phyloP scores from a whole-genome alignment of 1,140 invertebrate species.

The Diabrotica undecimpunctata region DNA sequence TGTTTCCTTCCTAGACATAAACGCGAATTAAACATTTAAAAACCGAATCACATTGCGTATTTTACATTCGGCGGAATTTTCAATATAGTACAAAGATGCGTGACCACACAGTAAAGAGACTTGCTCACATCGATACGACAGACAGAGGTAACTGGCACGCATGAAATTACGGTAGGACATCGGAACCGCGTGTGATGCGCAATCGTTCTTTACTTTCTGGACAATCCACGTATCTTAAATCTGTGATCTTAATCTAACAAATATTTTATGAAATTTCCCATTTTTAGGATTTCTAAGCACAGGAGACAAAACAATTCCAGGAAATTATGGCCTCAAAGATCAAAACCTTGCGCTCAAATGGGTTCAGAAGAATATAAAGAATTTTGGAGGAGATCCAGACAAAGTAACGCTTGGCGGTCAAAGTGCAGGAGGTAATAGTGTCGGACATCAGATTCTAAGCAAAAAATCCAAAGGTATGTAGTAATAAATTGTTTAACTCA shows the following conservation, averaged over 20 bases:
- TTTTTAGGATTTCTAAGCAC: conserved; percentile 20
- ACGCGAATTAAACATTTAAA: too few species aligned
- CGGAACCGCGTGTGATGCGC: too few species aligned
- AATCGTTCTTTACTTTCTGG: too few species aligned
- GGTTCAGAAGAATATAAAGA: conserved; percentile 48
- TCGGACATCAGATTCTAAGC: conserved; percentile 46
- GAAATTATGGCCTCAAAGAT: conserved; percentile 35
- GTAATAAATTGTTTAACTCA: background rate
- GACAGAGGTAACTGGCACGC: too few species aligned
- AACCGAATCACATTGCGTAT: too few species aligned
- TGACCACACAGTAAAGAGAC: too few species aligned
- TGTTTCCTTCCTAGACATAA: too few species aligned
- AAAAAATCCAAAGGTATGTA: conserved; percentile 4
- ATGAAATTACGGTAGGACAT: too few species aligned
- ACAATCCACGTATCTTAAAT: too few species aligned
- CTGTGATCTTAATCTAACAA: conserved; percentile 4
- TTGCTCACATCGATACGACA: too few species aligned
- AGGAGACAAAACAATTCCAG: conserved; percentile 20
- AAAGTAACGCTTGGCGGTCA: conserved; percentile 70
- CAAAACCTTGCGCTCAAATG: conserved; percentile 32
- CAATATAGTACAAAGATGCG: too few species aligned
- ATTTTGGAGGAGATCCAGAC: conserved; percentile 70
- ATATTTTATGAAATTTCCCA: conserved; percentile 7
- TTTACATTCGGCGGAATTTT: too few species aligned
- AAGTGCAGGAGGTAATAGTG: conserved; percentile 54